A percentile compares a stretch with the other conserved stretches of the same genome.
Evolutionary conservation across 1,140 invertebrate genomes (phyloP).

Genomic region (Drosophila mayri): DNA sequence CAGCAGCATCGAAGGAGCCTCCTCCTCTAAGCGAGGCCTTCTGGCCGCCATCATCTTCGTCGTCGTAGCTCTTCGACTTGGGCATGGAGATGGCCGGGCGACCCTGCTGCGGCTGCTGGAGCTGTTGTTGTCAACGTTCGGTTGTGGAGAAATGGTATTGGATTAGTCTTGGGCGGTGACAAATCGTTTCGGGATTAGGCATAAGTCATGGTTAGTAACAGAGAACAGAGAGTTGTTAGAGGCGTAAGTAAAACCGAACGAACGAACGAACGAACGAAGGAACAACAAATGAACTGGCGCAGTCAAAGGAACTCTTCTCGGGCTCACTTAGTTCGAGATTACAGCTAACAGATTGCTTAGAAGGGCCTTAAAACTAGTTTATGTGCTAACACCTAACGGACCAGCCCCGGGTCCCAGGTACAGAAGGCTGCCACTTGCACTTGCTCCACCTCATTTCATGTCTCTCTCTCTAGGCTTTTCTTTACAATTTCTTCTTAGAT

Average conservation of each 20-base stretch:
- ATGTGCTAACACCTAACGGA: slow-evolving; percentile 14
- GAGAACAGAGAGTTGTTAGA: slow-evolving; percentile 30
- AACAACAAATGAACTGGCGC: slow-evolving; percentile 62
- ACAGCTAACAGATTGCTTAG: slow-evolving; percentile 29
- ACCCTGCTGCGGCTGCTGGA: slow-evolving; percentile 51
- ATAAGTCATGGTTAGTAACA: slow-evolving; percentile 44
- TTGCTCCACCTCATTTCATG: background rate
- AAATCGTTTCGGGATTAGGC: slow-evolving; percentile 7
- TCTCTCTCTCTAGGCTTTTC: background rate
- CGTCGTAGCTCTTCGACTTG: slow-evolving; percentile 70
- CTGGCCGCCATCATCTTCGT: slow-evolving; percentile 49
- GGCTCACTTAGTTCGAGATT: background rate
- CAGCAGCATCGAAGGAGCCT: background rate
- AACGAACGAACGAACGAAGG: slow-evolving; percentile 9
- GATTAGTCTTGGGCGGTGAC: slow-evolving; percentile 35
- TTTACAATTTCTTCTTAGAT: slow-evolving; percentile 68
- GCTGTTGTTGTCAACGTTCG: slow-evolving; percentile 3
- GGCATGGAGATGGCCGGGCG: slow-evolving; percentile 75
- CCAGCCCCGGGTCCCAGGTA: slow-evolving; percentile 11
- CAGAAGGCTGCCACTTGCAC: slow-evolving; percentile 4
- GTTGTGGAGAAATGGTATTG: slow-evolving; percentile 54
- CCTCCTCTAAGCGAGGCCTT: background rate
- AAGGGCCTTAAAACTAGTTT: slow-evolving; percentile 13
- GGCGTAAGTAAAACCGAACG: slow-evolving; percentile 23
- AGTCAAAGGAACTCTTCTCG: slow-evolving; percentile 57